Evolutionary conservation across 2,888 invertebrate genomes (phyloP).

Genomic region (Scaptomyza cyrtandrae): DNA sequence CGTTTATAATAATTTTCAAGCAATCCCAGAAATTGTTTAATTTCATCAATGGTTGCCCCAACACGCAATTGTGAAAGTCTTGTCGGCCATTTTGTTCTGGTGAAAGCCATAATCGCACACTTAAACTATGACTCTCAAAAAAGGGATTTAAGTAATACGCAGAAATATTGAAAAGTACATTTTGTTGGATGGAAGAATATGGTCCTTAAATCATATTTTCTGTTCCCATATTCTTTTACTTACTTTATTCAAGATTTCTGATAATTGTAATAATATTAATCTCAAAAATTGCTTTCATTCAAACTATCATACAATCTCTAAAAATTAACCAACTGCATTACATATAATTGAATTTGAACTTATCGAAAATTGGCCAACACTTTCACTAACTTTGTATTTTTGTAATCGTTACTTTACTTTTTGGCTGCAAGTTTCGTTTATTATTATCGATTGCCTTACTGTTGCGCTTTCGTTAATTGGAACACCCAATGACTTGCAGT

Average conservation of each 20-base stretch:
- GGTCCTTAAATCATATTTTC: background rate
- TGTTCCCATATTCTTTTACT: background rate
- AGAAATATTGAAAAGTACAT: too few species aligned
- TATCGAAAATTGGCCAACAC: constrained; percentile 45
- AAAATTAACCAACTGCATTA: background rate
- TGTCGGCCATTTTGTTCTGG: constrained; percentile 51
- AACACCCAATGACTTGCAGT: constrained; percentile 48
- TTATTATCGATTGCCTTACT: constrained; percentile 36
- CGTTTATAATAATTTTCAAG: constrained; percentile 68
- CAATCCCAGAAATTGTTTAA: constrained; percentile 65
- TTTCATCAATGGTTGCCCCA: constrained; percentile 57
- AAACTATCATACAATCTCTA: background rate
- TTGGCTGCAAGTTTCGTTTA: background rate
- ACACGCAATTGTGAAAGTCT: constrained; percentile 43
- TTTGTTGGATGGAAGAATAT: too few species aligned
- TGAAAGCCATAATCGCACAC: constrained; percentile 21
- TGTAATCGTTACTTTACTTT: constrained; percentile 5
- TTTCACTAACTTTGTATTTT: constrained; percentile 50
- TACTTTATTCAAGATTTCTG: too few species aligned
- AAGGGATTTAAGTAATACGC: background rate
- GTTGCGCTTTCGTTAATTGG: constrained; percentile 38
- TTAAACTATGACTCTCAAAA: background rate
- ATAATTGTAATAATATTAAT: too few species aligned
- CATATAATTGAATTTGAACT: background rate
- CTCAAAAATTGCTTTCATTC: too few species aligned